Evolutionary conservation across 2,113 vertebrate species (phyloP).

Genomic region (Dicaeum eximium): DNA sequence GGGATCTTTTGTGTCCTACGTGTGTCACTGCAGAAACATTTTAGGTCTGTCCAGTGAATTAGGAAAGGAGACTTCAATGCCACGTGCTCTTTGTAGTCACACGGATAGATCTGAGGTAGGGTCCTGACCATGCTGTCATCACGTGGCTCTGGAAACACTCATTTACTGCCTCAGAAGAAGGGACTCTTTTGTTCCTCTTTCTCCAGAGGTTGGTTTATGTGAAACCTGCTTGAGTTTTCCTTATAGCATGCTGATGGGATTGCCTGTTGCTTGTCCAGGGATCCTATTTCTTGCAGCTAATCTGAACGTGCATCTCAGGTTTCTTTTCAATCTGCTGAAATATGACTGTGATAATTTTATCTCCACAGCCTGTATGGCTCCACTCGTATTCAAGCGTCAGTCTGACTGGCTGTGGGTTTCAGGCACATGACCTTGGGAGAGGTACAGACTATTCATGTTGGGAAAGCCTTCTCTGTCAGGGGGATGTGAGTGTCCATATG

Average conservation of each 20-base stretch:
- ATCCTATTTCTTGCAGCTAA: conserved; percentile 38
- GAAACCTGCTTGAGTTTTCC: background rate
- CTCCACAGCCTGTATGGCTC: background rate
- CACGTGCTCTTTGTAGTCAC: rapidly evolving
- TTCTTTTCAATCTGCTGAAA: conserved; percentile 41
- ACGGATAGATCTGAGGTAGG: background rate
- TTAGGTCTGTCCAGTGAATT: background rate
- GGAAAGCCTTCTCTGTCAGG: background rate
- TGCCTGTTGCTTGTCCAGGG: background rate
- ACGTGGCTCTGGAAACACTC: background rate
- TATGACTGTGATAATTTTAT: conserved; percentile 38
- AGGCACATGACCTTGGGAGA: conserved; percentile 25
- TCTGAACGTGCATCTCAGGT: conserved; percentile 1
- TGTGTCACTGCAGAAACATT: background rate
- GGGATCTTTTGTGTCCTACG: rapidly evolving
- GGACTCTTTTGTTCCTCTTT: background rate
- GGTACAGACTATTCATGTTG: background rate
- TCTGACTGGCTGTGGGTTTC: conserved; percentile 3
- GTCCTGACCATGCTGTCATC: rapidly evolving
- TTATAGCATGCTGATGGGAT: background rate
- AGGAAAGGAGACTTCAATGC: background rate
- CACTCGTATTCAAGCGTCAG: background rate
- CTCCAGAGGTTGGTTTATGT: background rate
- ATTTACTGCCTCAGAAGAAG: background rate
- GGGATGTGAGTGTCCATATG: rapidly evolving